Base-by-base conservation (phyloP, 2,888 invertebrate species). In the Tillus elongatus region DNA sequence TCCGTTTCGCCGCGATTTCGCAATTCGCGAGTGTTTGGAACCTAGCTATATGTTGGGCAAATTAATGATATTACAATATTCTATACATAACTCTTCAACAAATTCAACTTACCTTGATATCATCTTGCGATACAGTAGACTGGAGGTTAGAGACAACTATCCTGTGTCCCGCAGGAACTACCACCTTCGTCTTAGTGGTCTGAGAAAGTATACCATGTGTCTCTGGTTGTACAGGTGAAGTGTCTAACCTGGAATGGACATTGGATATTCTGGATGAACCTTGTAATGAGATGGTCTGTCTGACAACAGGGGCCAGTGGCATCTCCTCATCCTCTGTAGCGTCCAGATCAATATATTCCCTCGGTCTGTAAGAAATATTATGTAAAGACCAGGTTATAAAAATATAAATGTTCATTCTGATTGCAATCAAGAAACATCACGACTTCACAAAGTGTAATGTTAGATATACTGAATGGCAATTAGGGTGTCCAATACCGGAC, bases 131-230 rank as follows among this genome's bases (percentile, higher is more conserved):
- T 3, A 93, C 93, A 46, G 82, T 79, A 13, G 74, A 72, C 54
- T 90, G 84, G 44, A 95, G 73, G 70, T 93, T 95, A 47, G 91
- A 89, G 2, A 95, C 90, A 36, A 90, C 79, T 57, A 93, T 87
- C 54, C 90, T 74, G 62, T 81, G 89, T 30, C 91, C 90, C 3
- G 65, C 63, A 2, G 75, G 67, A 2, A 67, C 53, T 47, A 70
- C 54, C 38, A 64, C 63, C 51, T 64, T 67, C 2, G 67, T 56
- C 53, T 71, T 71, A 6, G 24, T 6, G 0, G 66, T 53, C 8
- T 57, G 51, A 11, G 54, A 46, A 15, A 60, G 51, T 35, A 60
- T 60, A 2, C 60, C 60, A 35, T 60, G 71, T 2, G 59, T 55
- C 39, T 56, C 54, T 3, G 47, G 44, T n/a, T 51, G 47, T 3